Evolutionary conservation across 2,888 invertebrate genomes (phyloP).

Genomic region (Diarsia dahlii): DNA sequence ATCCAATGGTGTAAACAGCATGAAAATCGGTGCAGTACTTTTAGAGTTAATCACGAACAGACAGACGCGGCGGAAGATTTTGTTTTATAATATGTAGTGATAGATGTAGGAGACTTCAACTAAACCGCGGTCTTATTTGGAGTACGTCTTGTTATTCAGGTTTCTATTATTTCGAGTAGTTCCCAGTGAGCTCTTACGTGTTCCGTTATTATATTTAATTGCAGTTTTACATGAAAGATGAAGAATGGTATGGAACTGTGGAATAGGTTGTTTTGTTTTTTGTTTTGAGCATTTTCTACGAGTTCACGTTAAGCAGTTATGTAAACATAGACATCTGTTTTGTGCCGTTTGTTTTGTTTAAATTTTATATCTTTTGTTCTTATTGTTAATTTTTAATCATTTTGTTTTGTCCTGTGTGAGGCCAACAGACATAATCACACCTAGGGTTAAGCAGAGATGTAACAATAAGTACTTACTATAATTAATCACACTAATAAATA

Average conservation of each 20-base stretch:
- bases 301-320: neutral
- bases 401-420: too few species aligned
- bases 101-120: slow-evolving; percentile 20
- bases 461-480: too few species aligned
- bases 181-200: slow-evolving; percentile 7
- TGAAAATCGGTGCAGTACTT: too few species aligned
- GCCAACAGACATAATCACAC: too few species aligned
- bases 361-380: too few species aligned
- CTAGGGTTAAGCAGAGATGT: too few species aligned
- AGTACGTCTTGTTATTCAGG: slow-evolving; percentile 37
- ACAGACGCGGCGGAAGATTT: too few species aligned
- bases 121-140: slow-evolving; percentile 20
- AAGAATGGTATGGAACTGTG: slow-evolving; percentile 8
- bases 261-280: neutral
- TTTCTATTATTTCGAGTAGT: slow-evolving; percentile 41
- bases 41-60: too few species aligned
- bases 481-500: too few species aligned
- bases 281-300: neutral
- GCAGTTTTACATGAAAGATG: slow-evolving; percentile 4
- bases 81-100: neutral
- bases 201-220: slow-evolving; percentile 35
- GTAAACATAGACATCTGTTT: neutral
- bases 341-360: too few species aligned
- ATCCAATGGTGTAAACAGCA: too few species aligned
- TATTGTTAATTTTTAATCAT: too few species aligned